phyloP scores from a whole-genome alignment of 2,888 invertebrate species.

The Heliconius charithonia region DNA sequence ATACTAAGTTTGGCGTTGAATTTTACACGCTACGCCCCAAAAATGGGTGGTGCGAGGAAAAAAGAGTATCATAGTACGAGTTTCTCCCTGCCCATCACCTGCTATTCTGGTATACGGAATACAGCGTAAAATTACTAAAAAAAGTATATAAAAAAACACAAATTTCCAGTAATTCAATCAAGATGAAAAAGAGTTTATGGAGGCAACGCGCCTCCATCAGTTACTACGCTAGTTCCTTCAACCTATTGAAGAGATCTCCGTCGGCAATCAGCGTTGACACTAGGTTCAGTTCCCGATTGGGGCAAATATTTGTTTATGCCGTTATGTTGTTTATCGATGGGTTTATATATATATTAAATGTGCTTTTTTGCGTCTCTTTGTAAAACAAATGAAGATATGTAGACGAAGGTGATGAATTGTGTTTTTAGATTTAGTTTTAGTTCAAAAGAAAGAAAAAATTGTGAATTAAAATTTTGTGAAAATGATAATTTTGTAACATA shows the following conservation, averaged over 20 bases:
- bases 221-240: conserved; percentile 48
- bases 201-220: conserved; percentile 59
- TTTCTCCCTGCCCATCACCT: background rate
- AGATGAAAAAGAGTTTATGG: conserved; percentile 57
- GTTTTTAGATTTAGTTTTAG: background rate
- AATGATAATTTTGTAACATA: background rate
- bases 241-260: conserved; percentile 54
- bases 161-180: conserved; percentile 49
- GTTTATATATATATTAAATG: background rate
- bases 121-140: background rate
- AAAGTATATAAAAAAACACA: conserved; percentile 22
- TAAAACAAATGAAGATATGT: background rate
- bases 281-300: conserved; percentile 54
- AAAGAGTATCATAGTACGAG: background rate
- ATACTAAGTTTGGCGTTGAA: background rate
- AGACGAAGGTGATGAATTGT: background rate
- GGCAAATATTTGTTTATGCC: conserved; percentile 32
- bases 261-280: conserved; percentile 58
- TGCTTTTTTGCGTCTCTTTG: background rate
- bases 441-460: background rate
- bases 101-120: background rate
- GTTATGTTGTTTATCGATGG: conserved; percentile 17
- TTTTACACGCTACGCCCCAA: background rate
- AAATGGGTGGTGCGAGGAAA: background rate
- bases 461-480: background rate